Evolutionary conservation across 2,888 invertebrate genomes (phyloP).

Genomic region (Pandemis cinnamomeana): DNA sequence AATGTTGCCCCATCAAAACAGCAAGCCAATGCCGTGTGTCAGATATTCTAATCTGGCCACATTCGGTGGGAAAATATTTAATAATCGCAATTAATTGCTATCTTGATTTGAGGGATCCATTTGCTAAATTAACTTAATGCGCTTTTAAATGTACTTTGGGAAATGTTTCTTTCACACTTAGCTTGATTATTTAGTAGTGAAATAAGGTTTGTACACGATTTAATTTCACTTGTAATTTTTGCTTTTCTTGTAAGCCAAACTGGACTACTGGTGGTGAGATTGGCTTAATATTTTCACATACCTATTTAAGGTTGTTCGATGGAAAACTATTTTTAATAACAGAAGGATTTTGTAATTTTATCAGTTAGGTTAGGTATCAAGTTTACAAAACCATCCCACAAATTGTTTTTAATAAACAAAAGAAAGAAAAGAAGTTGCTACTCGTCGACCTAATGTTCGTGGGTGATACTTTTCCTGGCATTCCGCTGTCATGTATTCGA

Average conservation of each 20-base stretch:
- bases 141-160: constrained; percentile 15
- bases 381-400: too few relatives aligned
- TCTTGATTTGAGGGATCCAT: constrained; percentile 22
- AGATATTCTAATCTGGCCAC: constrained; percentile 8
- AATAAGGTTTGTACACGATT: not conserved
- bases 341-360: too few relatives aligned
- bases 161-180: constrained; percentile 10
- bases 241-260: too few relatives aligned
- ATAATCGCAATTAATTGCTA: constrained; percentile 26
- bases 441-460: too few relatives aligned
- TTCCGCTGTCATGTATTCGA: not conserved
- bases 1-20: constrained; percentile 21
- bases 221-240: too few relatives aligned
- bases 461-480: not conserved
- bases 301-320: too few relatives aligned
- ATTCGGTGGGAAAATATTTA: constrained; percentile 28
- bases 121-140: constrained; percentile 16
- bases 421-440: too few relatives aligned
- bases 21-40: not conserved
- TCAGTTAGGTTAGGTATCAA: too few relatives aligned
- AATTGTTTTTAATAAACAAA: too few relatives aligned
- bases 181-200: not conserved
- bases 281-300: too few relatives aligned
- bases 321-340: too few relatives aligned
- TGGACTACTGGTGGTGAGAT: too few relatives aligned